Evolutionary conservation across 1,140 invertebrate genomes (phyloP).

Genomic region (Bombus soroeensis): DNA sequence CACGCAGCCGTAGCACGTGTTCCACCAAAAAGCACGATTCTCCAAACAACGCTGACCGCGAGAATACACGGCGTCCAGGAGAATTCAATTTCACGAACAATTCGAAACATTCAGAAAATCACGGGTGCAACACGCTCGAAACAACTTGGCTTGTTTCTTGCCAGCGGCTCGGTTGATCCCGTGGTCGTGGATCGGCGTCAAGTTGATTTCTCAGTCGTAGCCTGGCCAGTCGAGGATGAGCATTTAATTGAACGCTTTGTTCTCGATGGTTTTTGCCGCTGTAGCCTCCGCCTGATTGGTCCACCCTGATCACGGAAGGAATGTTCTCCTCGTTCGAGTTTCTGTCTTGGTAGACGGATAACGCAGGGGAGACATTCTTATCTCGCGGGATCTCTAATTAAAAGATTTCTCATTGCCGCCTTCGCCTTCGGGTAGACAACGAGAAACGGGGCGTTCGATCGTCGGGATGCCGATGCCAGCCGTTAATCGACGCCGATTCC

Average conservation of each 20-base stretch:
- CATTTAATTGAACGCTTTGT: slow-evolving; percentile 64
- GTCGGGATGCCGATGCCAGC: slow-evolving; percentile 1
- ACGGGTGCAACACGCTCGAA: not conserved
- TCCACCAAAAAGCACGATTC: not conserved
- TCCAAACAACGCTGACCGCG: slow-evolving; percentile 9
- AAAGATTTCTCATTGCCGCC: slow-evolving; percentile 65
- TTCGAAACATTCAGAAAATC: slow-evolving; percentile 6
- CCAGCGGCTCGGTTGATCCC: not conserved
- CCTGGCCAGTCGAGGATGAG: not conserved
- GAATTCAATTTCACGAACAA: slow-evolving; percentile 20
- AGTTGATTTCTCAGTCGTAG: slow-evolving; percentile 45
- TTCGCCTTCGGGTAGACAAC: slow-evolving; percentile 26
- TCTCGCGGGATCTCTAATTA: slow-evolving; percentile 68
- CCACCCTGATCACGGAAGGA: slow-evolving; percentile 43
- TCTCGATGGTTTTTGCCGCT: slow-evolving; percentile 42
- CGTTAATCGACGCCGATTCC: slow-evolving; percentile 33
- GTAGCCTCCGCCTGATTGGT: not conserved
- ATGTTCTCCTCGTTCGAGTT: slow-evolving; percentile 24
- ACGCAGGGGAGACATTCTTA: slow-evolving; percentile 43
- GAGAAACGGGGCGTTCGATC: slow-evolving; percentile 5
- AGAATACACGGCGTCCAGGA: not conserved
- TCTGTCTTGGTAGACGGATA: slow-evolving; percentile 14
- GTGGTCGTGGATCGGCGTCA: slow-evolving; percentile 20
- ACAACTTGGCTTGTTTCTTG: not conserved
- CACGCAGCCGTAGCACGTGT: not conserved